Conservation (phyloP, 1,140 invertebrate species). For the Orchesella cincta region DNA sequence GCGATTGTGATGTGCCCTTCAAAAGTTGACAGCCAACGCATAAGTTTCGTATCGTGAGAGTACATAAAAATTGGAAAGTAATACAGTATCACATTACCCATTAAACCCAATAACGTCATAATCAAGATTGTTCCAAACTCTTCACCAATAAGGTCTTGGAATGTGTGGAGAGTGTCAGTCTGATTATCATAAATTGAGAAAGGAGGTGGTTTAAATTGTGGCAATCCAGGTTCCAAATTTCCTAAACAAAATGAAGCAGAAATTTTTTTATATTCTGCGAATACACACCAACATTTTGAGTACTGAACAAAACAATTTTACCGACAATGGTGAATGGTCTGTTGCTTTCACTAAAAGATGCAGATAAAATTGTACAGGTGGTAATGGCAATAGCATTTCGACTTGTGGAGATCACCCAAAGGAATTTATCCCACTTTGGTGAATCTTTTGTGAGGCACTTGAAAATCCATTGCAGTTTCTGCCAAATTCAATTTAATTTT, state of each 20-base stretch:
- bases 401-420: conserved; percentile 74
- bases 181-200: conserved; percentile 61
- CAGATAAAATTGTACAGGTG: conserved; percentile 63
- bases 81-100: conserved; percentile 85
- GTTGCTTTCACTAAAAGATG: neutral
- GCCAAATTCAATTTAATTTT: too few species aligned
- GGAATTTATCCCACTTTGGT: conserved; percentile 45
- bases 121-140: conserved; percentile 74
- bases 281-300: conserved; percentile 9
- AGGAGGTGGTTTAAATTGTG: conserved; percentile 64
- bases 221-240: conserved; percentile 69
- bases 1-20: conserved; percentile 20
- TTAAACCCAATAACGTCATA: conserved; percentile 75
- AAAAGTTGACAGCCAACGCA: neutral
- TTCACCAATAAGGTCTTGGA: conserved; percentile 69
- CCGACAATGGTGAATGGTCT: conserved; percentile 50
- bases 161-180: conserved; percentile 58
- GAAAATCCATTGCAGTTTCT: conserved; percentile 28
- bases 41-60: neutral
- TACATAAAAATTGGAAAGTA: conserved; percentile 12
- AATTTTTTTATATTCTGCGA: conserved; percentile 21
- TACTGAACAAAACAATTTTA: too few species aligned
- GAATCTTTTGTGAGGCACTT: neutral
- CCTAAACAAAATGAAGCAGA: conserved; percentile 57
- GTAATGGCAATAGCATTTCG: conserved; percentile 76